phyloP scores from a whole-genome alignment of 2,888 invertebrate species.

The Criorhina ranunculi region DNA sequence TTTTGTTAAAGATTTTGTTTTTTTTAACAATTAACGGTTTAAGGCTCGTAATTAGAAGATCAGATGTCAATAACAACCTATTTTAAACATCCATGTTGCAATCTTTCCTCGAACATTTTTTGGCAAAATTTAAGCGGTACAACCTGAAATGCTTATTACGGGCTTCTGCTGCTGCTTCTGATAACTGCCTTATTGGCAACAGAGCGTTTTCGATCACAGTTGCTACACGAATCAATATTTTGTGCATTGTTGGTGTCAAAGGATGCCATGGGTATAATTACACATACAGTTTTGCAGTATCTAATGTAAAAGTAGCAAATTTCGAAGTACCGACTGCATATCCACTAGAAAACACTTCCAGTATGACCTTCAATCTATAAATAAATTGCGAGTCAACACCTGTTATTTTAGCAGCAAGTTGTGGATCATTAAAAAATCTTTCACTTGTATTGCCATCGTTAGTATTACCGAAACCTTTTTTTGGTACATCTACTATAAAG shows the following conservation, averaged over 20 bases:
- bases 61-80: constrained; percentile 72
- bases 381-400: constrained; percentile 74
- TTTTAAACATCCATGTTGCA: constrained; percentile 70
- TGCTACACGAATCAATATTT: constrained; percentile 79
- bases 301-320: constrained; percentile 24
- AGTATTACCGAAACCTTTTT: constrained; percentile 79
- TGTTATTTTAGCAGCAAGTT: constrained; percentile 79
- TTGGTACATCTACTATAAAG: no score
- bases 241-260: constrained; percentile 79
- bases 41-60: constrained; percentile 37
- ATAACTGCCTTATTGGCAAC: no score
- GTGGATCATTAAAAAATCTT: constrained; percentile 79
- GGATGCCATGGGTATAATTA: constrained; percentile 77
- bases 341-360: no score
- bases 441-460: constrained; percentile 80
- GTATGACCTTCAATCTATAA: no score
- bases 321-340: constrained; percentile 1
- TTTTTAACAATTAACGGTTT: constrained; percentile 17
- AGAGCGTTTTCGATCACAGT: no score
- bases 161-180: no score
- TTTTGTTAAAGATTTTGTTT: constrained; percentile 6
- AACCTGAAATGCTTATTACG: no score
- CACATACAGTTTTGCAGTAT: constrained; percentile 59
- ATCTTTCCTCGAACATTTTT: constrained; percentile 78
- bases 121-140: no score